Base-by-base conservation (phyloP, 1,140 invertebrate genomes). In the Lasioglossum baleicum region DNA sequence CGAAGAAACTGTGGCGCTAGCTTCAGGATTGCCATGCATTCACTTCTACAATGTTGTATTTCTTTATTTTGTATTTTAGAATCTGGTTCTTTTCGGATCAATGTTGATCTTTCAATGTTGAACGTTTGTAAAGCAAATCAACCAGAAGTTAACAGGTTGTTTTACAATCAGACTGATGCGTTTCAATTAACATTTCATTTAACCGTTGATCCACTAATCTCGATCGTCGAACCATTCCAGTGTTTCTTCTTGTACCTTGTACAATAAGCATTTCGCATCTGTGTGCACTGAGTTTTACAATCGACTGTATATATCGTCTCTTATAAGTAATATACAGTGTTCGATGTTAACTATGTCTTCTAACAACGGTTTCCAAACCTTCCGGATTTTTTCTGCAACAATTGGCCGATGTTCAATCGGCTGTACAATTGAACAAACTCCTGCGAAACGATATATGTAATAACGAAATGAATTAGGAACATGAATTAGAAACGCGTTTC, bases 311-410 rank as follows among this genome's bases (percentile, higher is more conserved):
- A 44, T 35, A n/a, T n/a, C 56, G 20, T 82, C 48, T 84, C 75
- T 58, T 75, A 71, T 85, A 85, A 22, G 13, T 75, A 84, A 82
- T 85, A 85, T 85, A 85, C 75, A 84, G 75, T 85, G 70, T 85
- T 85, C 67, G 80, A 65, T 85, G 84, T 85, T 82, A 84, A 85
- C 69, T 81, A 73, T 85, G 83, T 79, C 84, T 81, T 84, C 72
- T 56, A 78, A 15, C 20, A 79, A 79, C 44, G 70, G 40, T 73
- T 79, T 63, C 61, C 70, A 65, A 65, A 73, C 40, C 48, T 65
- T 7, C 20, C 17, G 69, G 76, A 63, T 48, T 22, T 35, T 0
- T 17, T 60, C 15, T 60, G 44, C 48, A 51, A 10, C 7, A 3
- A 10, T 1, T n/a, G 22, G 44, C 6, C 40, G 56, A 53, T 56